These are phyloP conservation scores for Tapirus terrestris DNA, from an alignment of 2,113 vertebrate genomes.

Conservation along the genomic window DNA sequence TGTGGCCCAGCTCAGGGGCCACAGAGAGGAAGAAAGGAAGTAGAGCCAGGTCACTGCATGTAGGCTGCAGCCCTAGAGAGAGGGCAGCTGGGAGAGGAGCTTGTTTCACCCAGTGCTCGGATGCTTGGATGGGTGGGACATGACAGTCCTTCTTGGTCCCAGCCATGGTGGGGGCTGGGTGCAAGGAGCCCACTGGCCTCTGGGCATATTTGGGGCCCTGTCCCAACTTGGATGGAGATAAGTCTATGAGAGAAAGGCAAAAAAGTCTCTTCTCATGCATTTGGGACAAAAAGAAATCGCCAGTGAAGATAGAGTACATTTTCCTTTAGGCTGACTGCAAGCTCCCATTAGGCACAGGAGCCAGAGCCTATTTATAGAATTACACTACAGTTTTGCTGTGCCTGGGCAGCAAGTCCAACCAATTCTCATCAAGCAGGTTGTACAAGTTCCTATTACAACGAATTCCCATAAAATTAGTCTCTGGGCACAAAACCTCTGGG, in stretches of 20 bases:
- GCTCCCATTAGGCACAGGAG: conserved; percentile 41
- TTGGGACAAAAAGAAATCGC: conserved; percentile 6
- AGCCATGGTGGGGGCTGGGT: neutral
- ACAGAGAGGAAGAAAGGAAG: neutral
- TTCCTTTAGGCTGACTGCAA: conserved; percentile 26
- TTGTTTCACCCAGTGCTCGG: neutral
- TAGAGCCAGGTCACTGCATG: neutral
- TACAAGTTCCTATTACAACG: neutral
- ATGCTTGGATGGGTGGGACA: neutral
- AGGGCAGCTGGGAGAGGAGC: neutral
- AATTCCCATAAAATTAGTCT: neutral
- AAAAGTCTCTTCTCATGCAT: neutral
- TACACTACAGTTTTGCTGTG: neutral
- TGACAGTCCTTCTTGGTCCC: neutral
- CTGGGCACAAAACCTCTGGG: neutral
- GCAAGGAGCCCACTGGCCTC: neutral
- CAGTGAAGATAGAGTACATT: conserved; percentile 1
- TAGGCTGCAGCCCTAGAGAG: neutral
- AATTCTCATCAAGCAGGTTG: conserved; percentile 42
- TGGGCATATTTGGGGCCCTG: neutral
- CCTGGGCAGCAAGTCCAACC: conserved; percentile 10
- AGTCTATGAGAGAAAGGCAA: neutral
- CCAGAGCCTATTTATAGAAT: conserved; percentile 58
- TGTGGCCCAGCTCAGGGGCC: neutral
- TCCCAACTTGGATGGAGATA: neutral